phyloP scores from a whole-genome alignment of 2,113 vertebrate genomes.

The Malurus alboscapulatus region DNA sequence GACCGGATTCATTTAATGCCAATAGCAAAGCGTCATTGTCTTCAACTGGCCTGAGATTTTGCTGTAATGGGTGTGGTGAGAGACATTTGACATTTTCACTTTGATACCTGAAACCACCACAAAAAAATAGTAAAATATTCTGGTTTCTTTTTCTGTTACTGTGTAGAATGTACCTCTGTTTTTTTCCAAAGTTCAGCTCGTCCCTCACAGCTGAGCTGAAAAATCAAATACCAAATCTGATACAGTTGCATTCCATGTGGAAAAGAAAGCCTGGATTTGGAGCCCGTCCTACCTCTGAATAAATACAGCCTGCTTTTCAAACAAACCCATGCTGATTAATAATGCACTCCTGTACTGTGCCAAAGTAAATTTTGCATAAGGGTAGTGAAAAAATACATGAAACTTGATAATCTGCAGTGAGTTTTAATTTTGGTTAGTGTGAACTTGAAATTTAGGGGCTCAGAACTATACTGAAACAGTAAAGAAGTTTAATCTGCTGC shows the following conservation, averaged over 20 bases:
- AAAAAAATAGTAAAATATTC: not conserved
- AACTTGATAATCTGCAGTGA: not conserved
- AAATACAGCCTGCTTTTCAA: slow-evolving; percentile 46
- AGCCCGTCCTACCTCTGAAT: slow-evolving; percentile 28
- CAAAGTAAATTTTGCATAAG: slow-evolving; percentile 33
- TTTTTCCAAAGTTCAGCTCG: slow-evolving; percentile 7
- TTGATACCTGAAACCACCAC: slow-evolving; percentile 27
- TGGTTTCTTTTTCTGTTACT: slow-evolving; percentile 20
- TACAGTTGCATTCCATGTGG: not conserved
- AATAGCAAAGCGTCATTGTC: slow-evolving; percentile 14
- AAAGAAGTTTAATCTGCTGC: not conserved
- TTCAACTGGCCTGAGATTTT: slow-evolving; percentile 11
- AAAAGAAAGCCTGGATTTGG: slow-evolving; percentile 43
- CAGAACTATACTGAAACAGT: not conserved
- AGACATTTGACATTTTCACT: slow-evolving; percentile 2
- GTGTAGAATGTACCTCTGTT: not conserved
- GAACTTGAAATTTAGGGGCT: not conserved
- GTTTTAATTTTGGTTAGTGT: slow-evolving; percentile 10
- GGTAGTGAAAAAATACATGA: not conserved
- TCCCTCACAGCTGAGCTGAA: slow-evolving; percentile 28
- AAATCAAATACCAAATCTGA: slow-evolving; percentile 40
- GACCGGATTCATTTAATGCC: not conserved
- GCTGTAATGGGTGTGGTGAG: slow-evolving; percentile 24
- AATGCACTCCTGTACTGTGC: not conserved
- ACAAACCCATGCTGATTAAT: slow-evolving; percentile 50